phyloP scores from a whole-genome alignment of 2,888 invertebrate genomes.

The Ormyrus nitidulus region DNA sequence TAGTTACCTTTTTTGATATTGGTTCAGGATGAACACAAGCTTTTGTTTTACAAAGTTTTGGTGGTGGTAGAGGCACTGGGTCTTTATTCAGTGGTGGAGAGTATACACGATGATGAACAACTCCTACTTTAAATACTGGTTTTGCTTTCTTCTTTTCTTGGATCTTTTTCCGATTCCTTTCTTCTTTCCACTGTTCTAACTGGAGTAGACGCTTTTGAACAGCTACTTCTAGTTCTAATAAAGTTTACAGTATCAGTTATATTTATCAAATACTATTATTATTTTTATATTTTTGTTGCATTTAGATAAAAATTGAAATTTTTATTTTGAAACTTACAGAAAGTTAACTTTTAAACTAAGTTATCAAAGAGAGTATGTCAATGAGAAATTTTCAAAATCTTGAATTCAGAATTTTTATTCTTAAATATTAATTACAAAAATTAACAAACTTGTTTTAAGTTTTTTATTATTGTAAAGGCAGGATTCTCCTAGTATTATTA shows the following conservation, averaged over 20 bases:
- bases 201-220: conserved; percentile 50
- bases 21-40: background rate
- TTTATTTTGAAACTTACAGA: too few relatives aligned
- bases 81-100: conserved; percentile 61
- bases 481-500: too few relatives aligned
- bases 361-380: background rate
- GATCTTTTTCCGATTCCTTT: conserved; percentile 60
- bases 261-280: background rate
- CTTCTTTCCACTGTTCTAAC: conserved; percentile 64
- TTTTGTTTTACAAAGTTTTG: conserved; percentile 50
- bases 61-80: background rate
- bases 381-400: background rate
- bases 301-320: too few relatives aligned
- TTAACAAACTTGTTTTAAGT: too few relatives aligned
- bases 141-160: conserved; percentile 61
- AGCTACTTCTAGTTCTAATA: background rate
- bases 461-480: too few relatives aligned
- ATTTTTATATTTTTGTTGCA: too few relatives aligned
- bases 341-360: too few relatives aligned
- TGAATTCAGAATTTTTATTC: too few relatives aligned
- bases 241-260: background rate
- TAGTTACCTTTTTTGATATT: conserved; percentile 63
- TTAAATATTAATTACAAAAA: too few relatives aligned
- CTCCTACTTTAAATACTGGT: conserved; percentile 67
- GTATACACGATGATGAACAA: conserved; percentile 66